phyloP scores from a whole-genome alignment of 2,113 vertebrate genomes.

The Corynorhinus townsendii region DNA sequence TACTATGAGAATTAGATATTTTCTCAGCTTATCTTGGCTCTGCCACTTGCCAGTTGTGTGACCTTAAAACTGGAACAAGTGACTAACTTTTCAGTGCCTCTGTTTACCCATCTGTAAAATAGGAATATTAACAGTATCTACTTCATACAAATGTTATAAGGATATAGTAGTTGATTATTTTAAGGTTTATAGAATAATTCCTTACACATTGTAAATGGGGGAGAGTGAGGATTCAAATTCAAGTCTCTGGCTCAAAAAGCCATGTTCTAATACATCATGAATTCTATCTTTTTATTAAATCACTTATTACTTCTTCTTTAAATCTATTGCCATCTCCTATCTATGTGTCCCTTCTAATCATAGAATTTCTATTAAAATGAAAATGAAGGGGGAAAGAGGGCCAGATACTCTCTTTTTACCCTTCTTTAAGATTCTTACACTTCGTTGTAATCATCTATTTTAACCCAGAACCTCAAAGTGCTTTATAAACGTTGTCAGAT shows the following conservation, averaged over 20 bases:
- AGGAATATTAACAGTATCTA: neutral
- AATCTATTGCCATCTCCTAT: neutral
- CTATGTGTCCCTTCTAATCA: neutral
- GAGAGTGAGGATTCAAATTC: neutral
- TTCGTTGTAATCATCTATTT: neutral
- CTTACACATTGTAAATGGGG: neutral
- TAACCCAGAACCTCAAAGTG: conserved; percentile 25
- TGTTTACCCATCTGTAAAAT: neutral
- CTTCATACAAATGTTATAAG: neutral
- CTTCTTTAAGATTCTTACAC: neutral
- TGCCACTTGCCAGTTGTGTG: neutral
- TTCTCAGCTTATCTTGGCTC: neutral
- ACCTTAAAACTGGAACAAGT: neutral
- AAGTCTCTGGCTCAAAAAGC: neutral
- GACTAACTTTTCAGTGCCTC: neutral
- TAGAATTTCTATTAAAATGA: neutral
- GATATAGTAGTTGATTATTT: neutral
- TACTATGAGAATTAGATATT: neutral
- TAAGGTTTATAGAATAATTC: neutral
- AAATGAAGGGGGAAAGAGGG: neutral
- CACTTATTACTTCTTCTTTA: neutral
- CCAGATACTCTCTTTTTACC: neutral
- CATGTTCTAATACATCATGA: neutral
- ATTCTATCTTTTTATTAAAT: neutral
- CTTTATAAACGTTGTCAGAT: conserved; percentile 42